Base-by-base conservation (phyloP, 2,888 invertebrate genomes). In the Buathra laborator region DNA sequence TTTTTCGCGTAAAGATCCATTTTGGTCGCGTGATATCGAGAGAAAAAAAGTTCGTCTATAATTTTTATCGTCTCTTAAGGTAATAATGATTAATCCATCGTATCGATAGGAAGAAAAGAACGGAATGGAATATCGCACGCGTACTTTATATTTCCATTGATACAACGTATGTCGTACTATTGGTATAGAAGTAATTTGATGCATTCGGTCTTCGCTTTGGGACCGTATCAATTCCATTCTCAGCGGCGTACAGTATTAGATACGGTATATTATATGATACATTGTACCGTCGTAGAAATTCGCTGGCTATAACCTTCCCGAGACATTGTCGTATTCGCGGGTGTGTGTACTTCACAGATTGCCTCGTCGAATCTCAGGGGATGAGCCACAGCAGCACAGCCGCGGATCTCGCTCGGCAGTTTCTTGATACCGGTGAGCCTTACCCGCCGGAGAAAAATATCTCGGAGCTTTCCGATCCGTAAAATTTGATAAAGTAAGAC, bases 261-360 rank as follows among this genome's bases (percentile, higher is more conserved):
- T 37, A 44, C 24, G n/a, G 29, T 7, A 6, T 24, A n/a, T 29
- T 72, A 24, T 71, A 48, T 37, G 37, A 37, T 37, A 56, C 24
- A 56, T 19, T 3, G 24, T 19, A 9, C 10, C 56, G 24, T 56
- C 24, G 56, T 56, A 56, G 37, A 37, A 37, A 37, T 37, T 1
- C 37, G 19, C 24, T 2, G 56, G 24, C 56, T 56, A 7, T 37
- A 37, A 24, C 10, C 56, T 9, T 19, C 12, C 24, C 10, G 24
- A 24, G 24, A 56, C 56, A 56, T 56, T 56, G 56, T 56, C n/a
- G 14, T 19, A 12, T 59, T 12, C 43, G 53, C 64, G 64, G 5
- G 46, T 59, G 46, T 51, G 67, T 56, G 66, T 76, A 76, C 82
- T 77, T 59, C 71, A 56, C 66, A 77, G 76, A 82, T 82, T 77